phyloP scores from a whole-genome alignment of 2,113 vertebrate genomes.

The Okapia johnstoni region DNA sequence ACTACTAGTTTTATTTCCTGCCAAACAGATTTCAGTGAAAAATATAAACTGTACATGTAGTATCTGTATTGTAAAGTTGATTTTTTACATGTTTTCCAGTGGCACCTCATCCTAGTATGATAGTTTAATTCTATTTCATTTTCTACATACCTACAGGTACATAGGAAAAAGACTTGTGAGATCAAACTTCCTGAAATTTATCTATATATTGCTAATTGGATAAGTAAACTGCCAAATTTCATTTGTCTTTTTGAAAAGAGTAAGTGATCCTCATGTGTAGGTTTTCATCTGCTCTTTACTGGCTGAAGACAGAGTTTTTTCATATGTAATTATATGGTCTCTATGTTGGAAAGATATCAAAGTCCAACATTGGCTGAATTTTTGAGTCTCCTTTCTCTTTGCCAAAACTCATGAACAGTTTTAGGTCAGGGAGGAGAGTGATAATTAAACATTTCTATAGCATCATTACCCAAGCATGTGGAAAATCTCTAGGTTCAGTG shows the following conservation, averaged over 20 bases:
- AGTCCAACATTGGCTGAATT: background rate
- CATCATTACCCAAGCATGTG: slow-evolving; percentile 39
- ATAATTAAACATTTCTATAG: slow-evolving; percentile 50
- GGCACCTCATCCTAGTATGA: background rate
- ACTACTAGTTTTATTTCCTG: background rate
- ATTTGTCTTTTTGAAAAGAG: background rate
- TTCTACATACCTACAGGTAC: background rate
- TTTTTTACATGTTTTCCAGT: background rate
- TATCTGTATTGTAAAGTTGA: background rate
- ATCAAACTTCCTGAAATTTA: background rate
- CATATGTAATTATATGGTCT: background rate
- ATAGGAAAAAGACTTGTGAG: background rate
- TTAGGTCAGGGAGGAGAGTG: background rate
- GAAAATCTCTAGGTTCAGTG: slow-evolving; percentile 15
- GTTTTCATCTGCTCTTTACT: background rate
- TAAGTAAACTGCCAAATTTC: background rate
- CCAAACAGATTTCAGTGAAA: background rate
- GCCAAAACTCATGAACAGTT: slow-evolving; percentile 20
- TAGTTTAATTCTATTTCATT: background rate
- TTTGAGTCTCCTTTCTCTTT: background rate
- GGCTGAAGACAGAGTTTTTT: background rate
- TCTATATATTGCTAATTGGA: background rate
- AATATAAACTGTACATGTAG: background rate
- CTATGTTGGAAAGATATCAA: background rate
- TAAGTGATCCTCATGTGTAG: background rate